These are phyloP conservation scores for Simalia tracyae DNA, from an alignment of 2,797 vertebrate species.

Conservation along the genomic window DNA sequence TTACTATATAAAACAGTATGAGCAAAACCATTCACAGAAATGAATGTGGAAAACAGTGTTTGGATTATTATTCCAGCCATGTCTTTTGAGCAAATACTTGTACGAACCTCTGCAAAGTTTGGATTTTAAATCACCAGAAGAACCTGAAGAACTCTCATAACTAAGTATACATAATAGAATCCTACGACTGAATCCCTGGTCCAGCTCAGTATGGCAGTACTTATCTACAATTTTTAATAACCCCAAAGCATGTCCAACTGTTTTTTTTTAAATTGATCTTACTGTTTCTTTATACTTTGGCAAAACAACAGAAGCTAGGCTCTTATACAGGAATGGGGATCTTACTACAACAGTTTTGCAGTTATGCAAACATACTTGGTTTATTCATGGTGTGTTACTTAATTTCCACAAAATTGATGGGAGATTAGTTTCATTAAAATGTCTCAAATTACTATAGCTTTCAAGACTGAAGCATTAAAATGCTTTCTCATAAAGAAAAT, in stretches of 20 bases:
- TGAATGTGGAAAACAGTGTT: neutral
- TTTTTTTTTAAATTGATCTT: neutral
- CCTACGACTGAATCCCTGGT: neutral
- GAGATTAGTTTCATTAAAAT: slow-evolving; percentile 35
- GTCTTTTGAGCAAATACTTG: neutral
- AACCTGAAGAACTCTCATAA: neutral
- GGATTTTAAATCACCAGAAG: neutral
- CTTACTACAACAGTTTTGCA: neutral
- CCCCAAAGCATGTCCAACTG: neutral
- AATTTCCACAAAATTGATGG: slow-evolving; percentile 37
- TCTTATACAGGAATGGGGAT: neutral
- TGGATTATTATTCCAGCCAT: neutral
- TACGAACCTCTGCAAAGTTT: neutral
- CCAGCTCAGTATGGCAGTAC: neutral
- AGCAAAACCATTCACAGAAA: neutral
- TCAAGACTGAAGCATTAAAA: slow-evolving; percentile 38
- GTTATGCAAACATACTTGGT: slow-evolving; percentile 7
- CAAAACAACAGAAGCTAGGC: neutral
- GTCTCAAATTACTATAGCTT: slow-evolving; percentile 42
- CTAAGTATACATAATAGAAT: neutral
- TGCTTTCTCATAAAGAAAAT: slow-evolving; percentile 49
- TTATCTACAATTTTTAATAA: neutral
- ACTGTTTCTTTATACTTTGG: neutral
- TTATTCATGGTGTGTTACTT: slow-evolving; percentile 35
- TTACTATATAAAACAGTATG: neutral